Evolutionary conservation across 92 coral and sea anemone genomes (phyloP).

Genomic region (Chrysogorgia sp.): DNA sequence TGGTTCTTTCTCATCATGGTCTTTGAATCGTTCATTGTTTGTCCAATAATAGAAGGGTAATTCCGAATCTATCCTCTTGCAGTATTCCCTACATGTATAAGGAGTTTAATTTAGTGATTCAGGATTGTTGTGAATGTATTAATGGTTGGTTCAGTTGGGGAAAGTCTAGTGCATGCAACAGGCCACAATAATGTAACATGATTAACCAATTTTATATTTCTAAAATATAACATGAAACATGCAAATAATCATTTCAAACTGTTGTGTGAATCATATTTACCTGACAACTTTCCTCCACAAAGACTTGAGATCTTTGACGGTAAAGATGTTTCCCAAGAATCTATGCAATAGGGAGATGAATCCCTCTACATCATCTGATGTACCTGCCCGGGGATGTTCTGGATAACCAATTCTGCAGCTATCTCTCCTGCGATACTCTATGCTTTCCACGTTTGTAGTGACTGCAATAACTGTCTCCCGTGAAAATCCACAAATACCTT

Average conservation of each 20-base stretch:
- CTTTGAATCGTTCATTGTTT: conserved; percentile 44
- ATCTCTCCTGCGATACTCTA: conserved; percentile 61
- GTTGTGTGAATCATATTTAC: not conserved
- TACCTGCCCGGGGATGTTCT: conserved; percentile 70
- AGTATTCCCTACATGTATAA: conserved; percentile 17
- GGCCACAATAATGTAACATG: no score
- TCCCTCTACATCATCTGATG: conserved; percentile 70
- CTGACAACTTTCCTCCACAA: conserved; percentile 68
- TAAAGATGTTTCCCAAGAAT: conserved; percentile 58
- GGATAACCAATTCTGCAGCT: conserved; percentile 57
- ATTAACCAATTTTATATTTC: no score
- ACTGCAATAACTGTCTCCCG: conserved; percentile 70
- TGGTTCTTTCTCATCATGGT: conserved; percentile 34
- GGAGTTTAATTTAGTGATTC: no score
- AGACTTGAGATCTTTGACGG: conserved; percentile 63
- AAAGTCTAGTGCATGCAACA: no score
- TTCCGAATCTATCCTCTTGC: conserved; percentile 40
- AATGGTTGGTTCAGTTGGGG: no score
- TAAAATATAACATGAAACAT: no score
- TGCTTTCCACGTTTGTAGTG: conserved; percentile 69
- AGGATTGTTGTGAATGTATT: no score
- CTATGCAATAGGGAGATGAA: conserved; percentile 59
- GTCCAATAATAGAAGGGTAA: conserved; percentile 46
- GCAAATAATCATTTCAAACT: no score
- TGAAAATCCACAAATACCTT: conserved; percentile 68